These are phyloP conservation scores for Microcebus tavaratra DNA, from an alignment of 2,113 vertebrate genomes.

Conservation along the genomic window DNA sequence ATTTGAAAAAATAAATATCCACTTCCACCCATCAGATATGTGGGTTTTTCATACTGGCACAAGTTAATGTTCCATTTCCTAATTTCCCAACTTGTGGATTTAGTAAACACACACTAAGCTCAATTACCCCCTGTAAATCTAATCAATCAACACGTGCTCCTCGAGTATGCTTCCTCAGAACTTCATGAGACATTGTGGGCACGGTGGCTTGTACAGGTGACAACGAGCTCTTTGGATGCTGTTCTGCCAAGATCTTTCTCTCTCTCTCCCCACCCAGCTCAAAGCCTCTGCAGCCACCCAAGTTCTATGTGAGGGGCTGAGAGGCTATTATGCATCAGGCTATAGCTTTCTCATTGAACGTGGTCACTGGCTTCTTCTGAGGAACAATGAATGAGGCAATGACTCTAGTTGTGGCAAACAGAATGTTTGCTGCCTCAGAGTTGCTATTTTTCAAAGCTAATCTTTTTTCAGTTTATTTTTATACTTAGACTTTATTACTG, in stretches of 20 bases:
- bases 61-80: neutral
- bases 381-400: neutral
- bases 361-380: neutral
- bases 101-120: neutral
- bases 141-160: neutral
- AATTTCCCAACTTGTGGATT: neutral
- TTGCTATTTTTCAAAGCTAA: conserved; percentile 11
- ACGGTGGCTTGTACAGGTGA: neutral
- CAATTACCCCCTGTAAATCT: neutral
- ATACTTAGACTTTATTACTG: conserved; percentile 35
- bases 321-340: neutral
- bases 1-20: neutral
- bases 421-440: neutral
- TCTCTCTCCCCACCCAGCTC: neutral
- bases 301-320: neutral
- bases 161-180: neutral
- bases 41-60: neutral
- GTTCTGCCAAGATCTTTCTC: neutral
- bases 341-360: neutral
- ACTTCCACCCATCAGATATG: too few species aligned
- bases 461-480: conserved; percentile 46
- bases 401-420: neutral
- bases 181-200: neutral
- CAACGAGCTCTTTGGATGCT: neutral
- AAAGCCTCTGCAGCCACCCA: too few species aligned